Base-by-base conservation (phyloP, 2,113 vertebrate species). In the Ageneiosus marmoratus region DNA sequence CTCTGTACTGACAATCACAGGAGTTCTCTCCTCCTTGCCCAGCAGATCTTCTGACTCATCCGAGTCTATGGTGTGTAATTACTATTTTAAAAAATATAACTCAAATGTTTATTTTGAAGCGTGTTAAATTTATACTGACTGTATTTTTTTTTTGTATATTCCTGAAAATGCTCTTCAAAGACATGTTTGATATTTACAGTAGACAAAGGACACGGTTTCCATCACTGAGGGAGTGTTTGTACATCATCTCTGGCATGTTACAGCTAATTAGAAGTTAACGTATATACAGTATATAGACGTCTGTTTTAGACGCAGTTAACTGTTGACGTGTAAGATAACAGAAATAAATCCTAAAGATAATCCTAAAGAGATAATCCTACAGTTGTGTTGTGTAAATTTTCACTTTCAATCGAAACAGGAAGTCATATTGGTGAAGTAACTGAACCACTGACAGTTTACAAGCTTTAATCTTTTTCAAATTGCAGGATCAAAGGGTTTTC, bases 1-100 rank as follows among this genome's bases (percentile, higher is more conserved):
- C 10, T 75, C 20, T 55, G 32, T 76, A 34, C 73, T 10, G 50
- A 76, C 18, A 34, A 76, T 76, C 51, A 34, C 73, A 76, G 50
- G 50, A 55, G 50, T 34, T 74, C 55, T 20, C 73, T 51, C 48
- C 46, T 76, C 50, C 29, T 37, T 37, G 29, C 18, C 8, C 10
- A 51, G 50, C 15, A 22, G 9, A 75, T 51, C 16, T 32, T 11
- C 16, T 72, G 4, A 73, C 6, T 73, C 22, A 16, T 53, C 27
- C 1, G 4, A 24, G 48, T 34, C 29, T 13, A 12, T 11, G 29
- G 51, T 76, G 50, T 76, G 50, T 76, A 34, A 34, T 76, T 55
- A 34, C 9, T 20, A 76, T 37, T 55, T 53, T 3, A 34, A 51
- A 7, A 34, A 51, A 7, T 4, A 48, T 48, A 72, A 29, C 16